Conservation (phyloP, 2,113 vertebrate genomes). For the Xiphophorus maculatus region DNA sequence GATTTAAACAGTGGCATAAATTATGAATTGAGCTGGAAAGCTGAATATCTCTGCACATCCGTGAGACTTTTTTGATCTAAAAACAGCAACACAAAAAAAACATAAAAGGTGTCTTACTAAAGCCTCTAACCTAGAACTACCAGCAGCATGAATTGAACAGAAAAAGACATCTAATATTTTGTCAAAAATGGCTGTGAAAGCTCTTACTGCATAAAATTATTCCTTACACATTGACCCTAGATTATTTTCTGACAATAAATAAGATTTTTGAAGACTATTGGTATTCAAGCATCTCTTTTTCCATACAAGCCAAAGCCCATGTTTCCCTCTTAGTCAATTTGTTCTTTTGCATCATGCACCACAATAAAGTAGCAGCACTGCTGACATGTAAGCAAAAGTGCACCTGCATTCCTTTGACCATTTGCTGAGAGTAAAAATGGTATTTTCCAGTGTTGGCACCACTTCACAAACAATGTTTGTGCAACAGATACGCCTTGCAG, state of each 20-base stretch:
- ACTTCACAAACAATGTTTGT: slow-evolving; percentile 48
- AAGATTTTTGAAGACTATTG: neutral
- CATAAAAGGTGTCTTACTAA: too few species aligned
- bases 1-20: neutral
- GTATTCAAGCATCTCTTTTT: slow-evolving; percentile 8
- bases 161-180: neutral
- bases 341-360: slow-evolving; percentile 20
- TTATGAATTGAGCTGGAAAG: neutral
- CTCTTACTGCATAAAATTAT: neutral
- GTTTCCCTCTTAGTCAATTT: neutral
- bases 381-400: slow-evolving; percentile 3
- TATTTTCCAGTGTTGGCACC: slow-evolving; percentile 57
- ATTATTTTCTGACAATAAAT: too few species aligned
- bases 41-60: neutral
- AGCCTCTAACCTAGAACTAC: neutral
- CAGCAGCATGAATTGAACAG: neutral
- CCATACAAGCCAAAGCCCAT: slow-evolving; percentile 8
- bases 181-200: neutral
- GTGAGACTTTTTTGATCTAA: neutral
- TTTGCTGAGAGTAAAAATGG: slow-evolving; percentile 33
- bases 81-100: neutral
- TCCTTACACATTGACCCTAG: neutral
- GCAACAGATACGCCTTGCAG: slow-evolving; percentile 59
- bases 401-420: slow-evolving; percentile 39
- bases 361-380: slow-evolving; percentile 31